Evolutionary conservation across 1,140 invertebrate genomes (phyloP).

Genomic region (Lordiphosa mommai): DNA sequence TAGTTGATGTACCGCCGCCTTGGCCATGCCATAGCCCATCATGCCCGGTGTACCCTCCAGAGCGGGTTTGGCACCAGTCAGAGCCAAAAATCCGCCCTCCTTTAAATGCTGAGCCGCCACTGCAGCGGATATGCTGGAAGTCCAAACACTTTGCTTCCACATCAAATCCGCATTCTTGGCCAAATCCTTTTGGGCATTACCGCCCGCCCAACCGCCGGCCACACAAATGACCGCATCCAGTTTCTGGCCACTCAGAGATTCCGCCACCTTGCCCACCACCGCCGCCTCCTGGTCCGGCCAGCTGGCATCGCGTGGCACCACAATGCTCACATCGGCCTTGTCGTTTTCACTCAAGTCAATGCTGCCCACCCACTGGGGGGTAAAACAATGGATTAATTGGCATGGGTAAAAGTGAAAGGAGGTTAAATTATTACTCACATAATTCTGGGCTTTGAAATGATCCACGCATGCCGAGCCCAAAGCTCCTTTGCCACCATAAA

Average conservation of each 20-base stretch:
- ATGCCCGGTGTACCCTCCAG: slow-evolving; percentile 91
- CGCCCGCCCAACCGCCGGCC: slow-evolving; percentile 99
- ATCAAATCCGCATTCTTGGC: slow-evolving; percentile 95
- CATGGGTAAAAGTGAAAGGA: slow-evolving; percentile 47
- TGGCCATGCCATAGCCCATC: slow-evolving; percentile 92
- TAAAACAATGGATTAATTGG: slow-evolving; percentile 21
- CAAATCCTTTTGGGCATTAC: slow-evolving; percentile 92
- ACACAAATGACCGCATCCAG: slow-evolving; percentile 98
- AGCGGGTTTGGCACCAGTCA: slow-evolving; percentile 98
- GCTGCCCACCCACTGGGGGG: slow-evolving; percentile 90
- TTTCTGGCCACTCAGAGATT: slow-evolving; percentile 86
- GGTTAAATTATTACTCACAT: slow-evolving; percentile 85
- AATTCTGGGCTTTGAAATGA: slow-evolving; percentile 94
- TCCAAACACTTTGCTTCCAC: slow-evolving; percentile 99
- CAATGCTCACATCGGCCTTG: slow-evolving; percentile 93
- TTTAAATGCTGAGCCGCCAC: slow-evolving; percentile 92
- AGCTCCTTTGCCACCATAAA: slow-evolving; percentile 97
- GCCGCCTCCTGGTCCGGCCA: slow-evolving; percentile 90
- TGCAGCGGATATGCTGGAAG: slow-evolving; percentile 93
- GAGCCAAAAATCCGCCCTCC: slow-evolving; percentile 91
- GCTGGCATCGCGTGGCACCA: slow-evolving; percentile 87
- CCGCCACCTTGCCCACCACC: slow-evolving; percentile 84
- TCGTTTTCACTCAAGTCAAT: slow-evolving; percentile 95
- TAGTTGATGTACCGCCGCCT: slow-evolving; percentile 98
- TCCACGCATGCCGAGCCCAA: slow-evolving; percentile 92